Percentiles rank a stretch among this genome's conserved stretches.
These are phyloP conservation scores for Stigmatopora nigra DNA, from an alignment of 2,113 vertebrate genomes.

Conservation along the genomic window DNA sequence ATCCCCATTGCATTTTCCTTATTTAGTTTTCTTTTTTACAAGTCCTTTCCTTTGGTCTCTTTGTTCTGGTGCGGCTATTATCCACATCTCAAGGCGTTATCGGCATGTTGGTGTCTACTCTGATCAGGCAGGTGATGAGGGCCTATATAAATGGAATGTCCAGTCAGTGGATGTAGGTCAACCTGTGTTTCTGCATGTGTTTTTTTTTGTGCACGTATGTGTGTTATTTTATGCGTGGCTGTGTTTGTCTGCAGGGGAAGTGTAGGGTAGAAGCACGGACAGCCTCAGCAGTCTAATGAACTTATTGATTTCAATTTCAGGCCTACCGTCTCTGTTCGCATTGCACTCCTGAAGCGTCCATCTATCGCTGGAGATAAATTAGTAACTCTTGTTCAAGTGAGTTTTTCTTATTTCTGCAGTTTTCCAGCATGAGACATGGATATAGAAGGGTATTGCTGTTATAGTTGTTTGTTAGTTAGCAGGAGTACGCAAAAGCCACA, in stretches of 20 bases:
- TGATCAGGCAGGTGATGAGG: constrained; percentile 62
- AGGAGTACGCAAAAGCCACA: background rate
- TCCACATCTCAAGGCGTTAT: constrained; percentile 59
- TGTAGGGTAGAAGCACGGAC: constrained; percentile 50
- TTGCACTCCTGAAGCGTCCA: constrained; percentile 53
- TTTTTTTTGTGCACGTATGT: constrained; percentile 34
- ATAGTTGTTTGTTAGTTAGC: background rate
- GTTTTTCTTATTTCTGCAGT: constrained; percentile 16
- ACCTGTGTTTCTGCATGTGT: constrained; percentile 52
- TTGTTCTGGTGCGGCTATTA: constrained; percentile 63
- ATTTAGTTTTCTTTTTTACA: constrained; percentile 54
- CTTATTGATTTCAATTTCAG: constrained; percentile 84
- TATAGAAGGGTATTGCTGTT: background rate
- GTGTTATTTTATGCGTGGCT: constrained; percentile 19
- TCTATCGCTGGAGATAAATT: constrained; percentile 63
- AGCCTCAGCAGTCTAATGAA: constrained; percentile 75
- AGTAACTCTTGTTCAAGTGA: constrained; percentile 55
- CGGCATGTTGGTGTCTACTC: constrained; percentile 65
- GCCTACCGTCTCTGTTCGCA: constrained; percentile 52
- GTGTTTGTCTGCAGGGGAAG: constrained; percentile 66
- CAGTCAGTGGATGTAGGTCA: constrained; percentile 67
- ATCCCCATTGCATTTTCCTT: constrained; percentile 62
- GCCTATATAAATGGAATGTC: constrained; percentile 68
- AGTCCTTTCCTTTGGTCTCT: constrained; percentile 50
- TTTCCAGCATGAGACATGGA: constrained; percentile 19